phyloP scores from a whole-genome alignment of 2,888 invertebrate species.

The Drosophila nr. perissopoda region DNA sequence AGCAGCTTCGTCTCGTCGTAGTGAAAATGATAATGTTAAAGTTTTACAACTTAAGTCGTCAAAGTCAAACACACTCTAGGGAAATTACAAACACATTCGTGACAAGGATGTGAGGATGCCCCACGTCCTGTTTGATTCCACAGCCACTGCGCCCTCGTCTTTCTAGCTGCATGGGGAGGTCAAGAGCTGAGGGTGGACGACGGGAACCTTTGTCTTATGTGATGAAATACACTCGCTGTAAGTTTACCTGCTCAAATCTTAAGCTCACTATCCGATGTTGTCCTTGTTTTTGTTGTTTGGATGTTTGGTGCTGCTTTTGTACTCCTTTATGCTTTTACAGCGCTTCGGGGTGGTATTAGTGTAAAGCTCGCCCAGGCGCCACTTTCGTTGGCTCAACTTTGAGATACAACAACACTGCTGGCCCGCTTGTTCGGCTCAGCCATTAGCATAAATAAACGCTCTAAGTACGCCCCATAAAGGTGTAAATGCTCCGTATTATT shows the following conservation, averaged over 20 bases:
- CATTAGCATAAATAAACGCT: constrained; percentile 83
- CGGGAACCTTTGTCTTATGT: constrained; percentile 55
- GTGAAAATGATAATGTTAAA: constrained; percentile 84
- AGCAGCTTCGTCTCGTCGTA: constrained; percentile 40
- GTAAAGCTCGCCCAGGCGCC: constrained; percentile 62
- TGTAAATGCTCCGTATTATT: constrained; percentile 81
- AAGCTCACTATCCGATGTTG: constrained; percentile 53
- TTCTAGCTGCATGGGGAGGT: constrained; percentile 42
- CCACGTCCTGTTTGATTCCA: background rate
- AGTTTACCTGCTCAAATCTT: constrained; percentile 69
- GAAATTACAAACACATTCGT: constrained; percentile 84
- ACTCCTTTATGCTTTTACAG: constrained; percentile 74
- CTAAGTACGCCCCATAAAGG: constrained; percentile 81
- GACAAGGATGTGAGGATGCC: constrained; percentile 65
- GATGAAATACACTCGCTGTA: constrained; percentile 67
- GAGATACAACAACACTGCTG: constrained; percentile 42
- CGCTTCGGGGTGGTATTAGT: constrained; percentile 82
- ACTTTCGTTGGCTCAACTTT: constrained; percentile 53
- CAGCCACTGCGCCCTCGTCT: background rate
- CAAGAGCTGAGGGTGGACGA: constrained; percentile 66
- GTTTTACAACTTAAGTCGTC: constrained; percentile 85
- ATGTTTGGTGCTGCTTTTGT: constrained; percentile 18
- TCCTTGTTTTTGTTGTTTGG: background rate
- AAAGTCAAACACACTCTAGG: constrained; percentile 84
- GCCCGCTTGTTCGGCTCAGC: constrained; percentile 40